Percentiles rank a stretch among this genome's conserved stretches.
Conservation (phyloP, 2,888 invertebrate genomes). For the Drosophila mimetica region DNA sequence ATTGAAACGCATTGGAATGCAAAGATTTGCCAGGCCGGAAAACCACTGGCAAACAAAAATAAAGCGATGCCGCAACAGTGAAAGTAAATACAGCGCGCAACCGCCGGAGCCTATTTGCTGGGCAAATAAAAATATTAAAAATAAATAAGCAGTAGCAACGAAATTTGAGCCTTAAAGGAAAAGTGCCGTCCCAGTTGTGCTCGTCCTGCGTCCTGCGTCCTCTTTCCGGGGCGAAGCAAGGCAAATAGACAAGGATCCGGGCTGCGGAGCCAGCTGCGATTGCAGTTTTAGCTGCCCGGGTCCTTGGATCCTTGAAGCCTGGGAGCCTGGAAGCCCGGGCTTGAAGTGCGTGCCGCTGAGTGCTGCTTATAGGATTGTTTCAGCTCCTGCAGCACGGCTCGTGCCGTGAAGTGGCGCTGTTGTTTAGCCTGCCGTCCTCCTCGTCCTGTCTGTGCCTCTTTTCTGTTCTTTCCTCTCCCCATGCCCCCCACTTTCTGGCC, state of each 20-base stretch:
- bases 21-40: constrained; percentile 54
- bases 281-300: constrained; percentile 69
- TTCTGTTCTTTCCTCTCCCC: not conserved
- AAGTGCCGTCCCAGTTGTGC: constrained; percentile 3
- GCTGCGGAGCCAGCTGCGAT: constrained; percentile 45
- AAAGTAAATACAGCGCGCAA: constrained; percentile 26
- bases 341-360: constrained; percentile 74
- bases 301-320: constrained; percentile 10
- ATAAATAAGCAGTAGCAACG: constrained; percentile 59
- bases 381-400: constrained; percentile 39
- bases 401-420: constrained; percentile 64
- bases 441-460: constrained; percentile 6
- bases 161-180: constrained; percentile 33
- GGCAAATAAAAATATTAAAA: constrained; percentile 70
- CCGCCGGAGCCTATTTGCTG: constrained; percentile 54
- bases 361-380: constrained; percentile 68
- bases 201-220: not conserved
- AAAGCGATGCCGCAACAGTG: constrained; percentile 33
- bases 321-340: not conserved
- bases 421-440: constrained; percentile 40
- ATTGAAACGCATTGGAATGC: constrained; percentile 68
- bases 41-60: constrained; percentile 60
- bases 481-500: too few relatives aligned
- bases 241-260: constrained; percentile 28
- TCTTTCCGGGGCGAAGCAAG: constrained; percentile 3